Evolutionary conservation across 2,113 vertebrate genomes (phyloP), one percentile per base, ranked within the genome.

Genomic region (Lamprologus callipterus): DNA sequence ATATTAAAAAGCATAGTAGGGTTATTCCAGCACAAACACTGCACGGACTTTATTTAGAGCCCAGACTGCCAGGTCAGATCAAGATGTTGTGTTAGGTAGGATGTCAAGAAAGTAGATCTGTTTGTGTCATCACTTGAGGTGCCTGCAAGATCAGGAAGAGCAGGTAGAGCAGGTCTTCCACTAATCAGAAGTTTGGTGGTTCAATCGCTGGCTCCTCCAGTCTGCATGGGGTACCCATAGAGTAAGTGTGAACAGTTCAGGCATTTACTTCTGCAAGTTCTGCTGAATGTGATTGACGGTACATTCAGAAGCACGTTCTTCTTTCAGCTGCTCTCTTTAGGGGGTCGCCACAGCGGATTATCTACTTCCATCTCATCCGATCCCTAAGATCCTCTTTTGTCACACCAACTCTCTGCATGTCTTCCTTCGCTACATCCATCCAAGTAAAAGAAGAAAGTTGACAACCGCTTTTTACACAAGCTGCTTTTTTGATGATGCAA

Each of bases 11-110:
- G 42, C 42, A 1, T 49, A 28, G 9, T 28, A 31, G 7, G 23
- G 16, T 31, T 75, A 28, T 75, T 75, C 42, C 70, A 75, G 23
- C 68, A 47, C 40, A 75, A 28, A 45, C 40, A 75, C 26, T 26
- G 65, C 37, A 28, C 13, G 17, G 40, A 28, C 0, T 47, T 75
- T 28, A 11, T 75, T 75, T 75, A 47, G 40, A 47, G 0, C 0
- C 40, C 68, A 75, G 40, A 47, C 68, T 47, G 14, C 68, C 68
- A 47, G 40, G 68, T 28, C 68, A 75, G 68, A 26, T 75, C 68
- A 75, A 31, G 9, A 49, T 78, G 70, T 31, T 31, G 42, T 49
- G 37, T 28, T 47, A 75, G 23, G 68, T 8, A 40, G 35, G 35
- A 70, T 70, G 65, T 70, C 35, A 42, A 14, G 68, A 6, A 75